Percentiles rank a stretch among this genome's conserved stretches.
Conservation (phyloP, 92 coral and sea anemone species). For the Diadumene lineata region DNA sequence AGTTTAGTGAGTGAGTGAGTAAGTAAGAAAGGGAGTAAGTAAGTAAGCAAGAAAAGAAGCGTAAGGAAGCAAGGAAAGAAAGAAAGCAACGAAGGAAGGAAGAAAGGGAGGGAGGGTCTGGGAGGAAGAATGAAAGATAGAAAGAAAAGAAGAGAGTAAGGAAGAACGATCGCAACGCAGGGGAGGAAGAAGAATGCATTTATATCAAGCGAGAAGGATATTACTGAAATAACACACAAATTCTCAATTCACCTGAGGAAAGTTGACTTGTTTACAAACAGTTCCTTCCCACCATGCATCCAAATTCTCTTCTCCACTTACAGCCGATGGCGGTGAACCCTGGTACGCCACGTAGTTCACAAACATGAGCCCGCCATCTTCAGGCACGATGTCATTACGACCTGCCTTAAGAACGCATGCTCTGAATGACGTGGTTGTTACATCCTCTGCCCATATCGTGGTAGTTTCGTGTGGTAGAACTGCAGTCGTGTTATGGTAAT, state of each 20-base stretch:
- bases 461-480: constrained; percentile 61
- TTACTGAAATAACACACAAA: neutral
- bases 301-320: constrained; percentile 42
- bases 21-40: too few relatives aligned
- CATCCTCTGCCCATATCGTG: constrained; percentile 69
- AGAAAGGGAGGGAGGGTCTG: too few relatives aligned
- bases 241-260: constrained; percentile 38
- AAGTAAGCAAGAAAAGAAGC: too few relatives aligned
- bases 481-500: constrained; percentile 61
- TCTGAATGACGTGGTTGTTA: constrained; percentile 35
- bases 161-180: too few relatives aligned
- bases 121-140: too few relatives aligned
- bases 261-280: constrained; percentile 34
- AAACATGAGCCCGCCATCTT: constrained; percentile 73
- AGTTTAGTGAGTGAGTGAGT: too few relatives aligned
- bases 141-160: too few relatives aligned
- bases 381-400: constrained; percentile 63
- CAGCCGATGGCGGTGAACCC: constrained; percentile 58
- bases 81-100: too few relatives aligned
- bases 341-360: constrained; percentile 71
- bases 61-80: too few relatives aligned
- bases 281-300: constrained; percentile 85
- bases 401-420: constrained; percentile 82
- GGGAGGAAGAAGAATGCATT: too few relatives aligned
- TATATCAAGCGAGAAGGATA: neutral